A percentile compares a stretch with the other conserved stretches of the same genome.
These are phyloP conservation scores for Bovichtus variegatus DNA, from an alignment of 2,797 vertebrate species.

Conservation along the genomic window DNA sequence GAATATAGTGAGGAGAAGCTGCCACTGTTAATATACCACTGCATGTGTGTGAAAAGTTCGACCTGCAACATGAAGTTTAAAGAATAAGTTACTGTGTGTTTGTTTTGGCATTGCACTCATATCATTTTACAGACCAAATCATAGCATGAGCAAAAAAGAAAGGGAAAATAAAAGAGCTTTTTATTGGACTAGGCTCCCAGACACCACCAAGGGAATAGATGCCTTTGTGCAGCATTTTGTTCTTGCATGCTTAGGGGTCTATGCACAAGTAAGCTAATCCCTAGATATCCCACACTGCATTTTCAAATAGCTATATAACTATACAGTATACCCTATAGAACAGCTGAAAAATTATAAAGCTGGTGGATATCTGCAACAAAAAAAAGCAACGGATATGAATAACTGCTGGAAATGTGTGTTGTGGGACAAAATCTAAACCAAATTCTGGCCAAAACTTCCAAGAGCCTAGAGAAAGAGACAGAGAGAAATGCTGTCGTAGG, in stretches of 20 bases:
- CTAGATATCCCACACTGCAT: neutral
- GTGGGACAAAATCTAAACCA: conserved; percentile 57
- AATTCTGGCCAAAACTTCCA: conserved; percentile 50
- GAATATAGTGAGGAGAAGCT: conserved; percentile 41
- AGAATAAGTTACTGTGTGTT: conserved; percentile 70
- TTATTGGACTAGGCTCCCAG: conserved; percentile 59
- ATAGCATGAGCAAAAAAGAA: conserved; percentile 66
- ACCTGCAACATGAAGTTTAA: conserved; percentile 74
- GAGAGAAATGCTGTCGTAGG: conserved; percentile 56
- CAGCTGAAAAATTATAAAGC: conserved; percentile 15
- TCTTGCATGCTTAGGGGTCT: conserved; percentile 35
- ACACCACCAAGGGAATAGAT: conserved; percentile 49
- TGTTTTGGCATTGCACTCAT: conserved; percentile 70
- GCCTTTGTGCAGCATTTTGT: conserved; percentile 45
- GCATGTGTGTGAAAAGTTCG: conserved; percentile 73
- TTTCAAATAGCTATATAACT: conserved; percentile 22
- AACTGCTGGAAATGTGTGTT: conserved; percentile 42
- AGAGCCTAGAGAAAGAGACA: conserved; percentile 52
- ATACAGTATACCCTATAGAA: neutral
- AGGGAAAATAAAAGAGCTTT: conserved; percentile 56
- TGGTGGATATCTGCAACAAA: conserved; percentile 6
- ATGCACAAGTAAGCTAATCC: conserved; percentile 15
- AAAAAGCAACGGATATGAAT: conserved; percentile 27
- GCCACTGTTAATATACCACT: conserved; percentile 33
- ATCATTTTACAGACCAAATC: conserved; percentile 74